A percentile compares a stretch with the other conserved stretches of the same genome.
Conservation (phyloP, 2,888 invertebrate genomes). For the Nymphalis urticae region DNA sequence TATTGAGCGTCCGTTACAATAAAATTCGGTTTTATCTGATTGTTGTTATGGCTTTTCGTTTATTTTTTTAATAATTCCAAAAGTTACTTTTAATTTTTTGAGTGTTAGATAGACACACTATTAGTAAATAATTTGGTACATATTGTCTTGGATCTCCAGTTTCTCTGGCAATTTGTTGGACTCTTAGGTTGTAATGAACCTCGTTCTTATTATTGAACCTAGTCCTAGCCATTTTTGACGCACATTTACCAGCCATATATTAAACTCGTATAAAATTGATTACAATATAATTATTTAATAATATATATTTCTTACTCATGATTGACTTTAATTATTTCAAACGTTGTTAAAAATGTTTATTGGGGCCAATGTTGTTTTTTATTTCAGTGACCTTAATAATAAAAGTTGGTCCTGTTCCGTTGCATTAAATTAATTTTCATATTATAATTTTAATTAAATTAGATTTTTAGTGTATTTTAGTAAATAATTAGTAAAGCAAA, state of each 20-base stretch:
- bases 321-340: slow-evolving; percentile 10
- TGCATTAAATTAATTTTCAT: slow-evolving; percentile 11
- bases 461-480: slow-evolving; percentile 4
- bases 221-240: too few species aligned
- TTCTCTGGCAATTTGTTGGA: too few species aligned
- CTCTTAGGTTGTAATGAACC: too few species aligned
- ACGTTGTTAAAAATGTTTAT: slow-evolving; percentile 3
- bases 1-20: neutral
- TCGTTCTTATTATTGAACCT: too few species aligned
- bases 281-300: too few species aligned
- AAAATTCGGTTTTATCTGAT: slow-evolving; percentile 12
- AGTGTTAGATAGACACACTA: too few species aligned
- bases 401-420: slow-evolving; percentile 10
- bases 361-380: slow-evolving; percentile 19
- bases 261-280: too few species aligned
- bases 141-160: too few species aligned
- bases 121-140: too few species aligned
- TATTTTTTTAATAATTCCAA: too few species aligned
- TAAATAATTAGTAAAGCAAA: neutral
- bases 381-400: slow-evolving; percentile 16
- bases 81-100: neutral
- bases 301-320: too few species aligned
- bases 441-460: slow-evolving; percentile 4
- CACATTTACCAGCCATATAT: too few species aligned
- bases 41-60: slow-evolving; percentile 10